Base-by-base conservation (phyloP, 2,888 invertebrate genomes). In the Melinopterus prodromus region DNA sequence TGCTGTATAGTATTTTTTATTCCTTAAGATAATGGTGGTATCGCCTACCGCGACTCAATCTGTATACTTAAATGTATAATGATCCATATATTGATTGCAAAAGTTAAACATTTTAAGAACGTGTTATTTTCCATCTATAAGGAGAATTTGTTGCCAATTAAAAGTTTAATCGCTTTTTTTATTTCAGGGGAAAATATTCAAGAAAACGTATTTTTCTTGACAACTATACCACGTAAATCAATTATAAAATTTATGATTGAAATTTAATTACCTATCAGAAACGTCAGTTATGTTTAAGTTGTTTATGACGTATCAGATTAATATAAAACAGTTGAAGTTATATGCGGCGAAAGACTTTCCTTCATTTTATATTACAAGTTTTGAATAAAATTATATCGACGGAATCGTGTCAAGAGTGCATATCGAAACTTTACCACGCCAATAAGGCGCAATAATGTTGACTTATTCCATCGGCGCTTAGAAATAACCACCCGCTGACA, bases 401-500 rank as follows among this genome's bases (percentile, higher is more conserved):
- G 14, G 69, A 69, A 69, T 16, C 7, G 71, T 5, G 71, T 14
- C 9, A n/a, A 71, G 71, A 14, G 71, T 16, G 71, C 71, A 9
- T 71, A 71, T 71, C 71, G 15, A 14, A 71, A 71, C 14, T 71
- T 71, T 16, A 12, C 53, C 53, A 53, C 53, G 53, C 12, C 53
- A 53, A 53, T 53, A 53, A 53, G 5, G 53, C 53, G 0, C 53
- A 53, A 53, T 53, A 53, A 53, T 53, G 53, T 53, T 53, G 53
- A 53, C 53, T 71, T 71, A 12, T 71, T 16, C 26, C 26, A 71
- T 71, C 71, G 71, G 14, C 71, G 71, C 71, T 71, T 2, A 15
- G 71, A 71, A 71, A 15, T 71, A 16, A n/a, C 69, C 71, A 15
- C 71, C 14, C 26, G 71, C 71, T 4, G 26, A 71, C 26, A 71